These are phyloP conservation scores for Hyla sarda DNA, from an alignment of 2,113 vertebrate species.

Conservation along the genomic window DNA sequence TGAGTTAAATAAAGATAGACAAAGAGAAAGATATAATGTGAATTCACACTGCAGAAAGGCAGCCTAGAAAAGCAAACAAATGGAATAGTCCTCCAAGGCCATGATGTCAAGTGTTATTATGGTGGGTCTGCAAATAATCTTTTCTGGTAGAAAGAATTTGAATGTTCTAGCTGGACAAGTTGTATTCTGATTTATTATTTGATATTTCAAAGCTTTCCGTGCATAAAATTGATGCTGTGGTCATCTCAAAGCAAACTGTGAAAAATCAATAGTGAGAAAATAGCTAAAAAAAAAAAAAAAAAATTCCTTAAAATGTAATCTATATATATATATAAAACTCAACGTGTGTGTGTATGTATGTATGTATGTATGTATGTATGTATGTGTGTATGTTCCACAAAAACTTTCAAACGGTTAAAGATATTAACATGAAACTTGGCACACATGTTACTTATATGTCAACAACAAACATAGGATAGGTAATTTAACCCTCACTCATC, in stretches of 20 bases:
- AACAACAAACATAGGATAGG: too few relatives aligned
- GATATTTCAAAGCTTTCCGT: background rate
- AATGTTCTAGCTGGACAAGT: background rate
- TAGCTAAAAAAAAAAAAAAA: background rate
- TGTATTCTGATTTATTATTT: background rate
- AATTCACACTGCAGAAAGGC: conserved; percentile 14
- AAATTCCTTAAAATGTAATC: background rate
- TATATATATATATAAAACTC: too few relatives aligned
- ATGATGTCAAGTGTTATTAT: background rate
- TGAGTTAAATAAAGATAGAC: background rate
- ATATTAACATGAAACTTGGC: too few relatives aligned
- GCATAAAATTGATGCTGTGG: background rate
- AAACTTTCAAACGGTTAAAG: too few relatives aligned
- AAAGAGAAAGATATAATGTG: conserved; percentile 1
- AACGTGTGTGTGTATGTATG: too few relatives aligned
- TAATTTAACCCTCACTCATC: too few relatives aligned
- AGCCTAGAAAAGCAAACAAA: conserved; percentile 6
- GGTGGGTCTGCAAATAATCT: background rate
- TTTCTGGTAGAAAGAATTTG: background rate
- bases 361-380: too few relatives aligned
- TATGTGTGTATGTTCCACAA: too few relatives aligned
- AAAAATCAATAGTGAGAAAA: background rate
- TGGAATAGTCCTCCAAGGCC: background rate
- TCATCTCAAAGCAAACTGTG: background rate
- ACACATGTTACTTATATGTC: too few relatives aligned